phyloP scores from a whole-genome alignment of 2,113 vertebrate species.

The Gyps fulvus region DNA sequence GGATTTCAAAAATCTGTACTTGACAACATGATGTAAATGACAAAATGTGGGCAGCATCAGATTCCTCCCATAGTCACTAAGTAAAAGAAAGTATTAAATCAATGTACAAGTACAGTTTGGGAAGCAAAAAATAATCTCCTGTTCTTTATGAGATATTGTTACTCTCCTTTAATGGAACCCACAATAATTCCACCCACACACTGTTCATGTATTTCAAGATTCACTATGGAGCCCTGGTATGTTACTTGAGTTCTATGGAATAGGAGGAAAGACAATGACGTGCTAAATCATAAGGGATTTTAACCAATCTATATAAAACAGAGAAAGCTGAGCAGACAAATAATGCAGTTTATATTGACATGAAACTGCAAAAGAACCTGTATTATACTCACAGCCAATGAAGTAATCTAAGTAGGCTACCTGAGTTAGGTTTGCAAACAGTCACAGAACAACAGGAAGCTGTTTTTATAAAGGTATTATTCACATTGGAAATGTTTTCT shows the following conservation, averaged over 20 bases:
- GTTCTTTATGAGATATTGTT: background rate
- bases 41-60: background rate
- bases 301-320: background rate
- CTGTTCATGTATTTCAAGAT: background rate
- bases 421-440: background rate
- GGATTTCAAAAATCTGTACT: background rate
- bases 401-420: background rate
- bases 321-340: background rate
- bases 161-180: background rate
- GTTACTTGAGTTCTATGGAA: background rate
- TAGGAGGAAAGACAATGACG: background rate
- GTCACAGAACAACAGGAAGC: background rate
- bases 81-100: background rate
- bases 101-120: background rate
- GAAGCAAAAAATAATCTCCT: background rate
- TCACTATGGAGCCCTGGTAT: background rate
- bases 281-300: background rate
- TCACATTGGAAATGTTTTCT: background rate
- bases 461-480: background rate
- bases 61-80: background rate
- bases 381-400: background rate
- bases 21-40: background rate
- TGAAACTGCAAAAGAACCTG: background rate
- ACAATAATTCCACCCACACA: background rate
- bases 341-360: background rate